phyloP scores from a whole-genome alignment of 2,113 vertebrate species.

The Arvicanthis niloticus region DNA sequence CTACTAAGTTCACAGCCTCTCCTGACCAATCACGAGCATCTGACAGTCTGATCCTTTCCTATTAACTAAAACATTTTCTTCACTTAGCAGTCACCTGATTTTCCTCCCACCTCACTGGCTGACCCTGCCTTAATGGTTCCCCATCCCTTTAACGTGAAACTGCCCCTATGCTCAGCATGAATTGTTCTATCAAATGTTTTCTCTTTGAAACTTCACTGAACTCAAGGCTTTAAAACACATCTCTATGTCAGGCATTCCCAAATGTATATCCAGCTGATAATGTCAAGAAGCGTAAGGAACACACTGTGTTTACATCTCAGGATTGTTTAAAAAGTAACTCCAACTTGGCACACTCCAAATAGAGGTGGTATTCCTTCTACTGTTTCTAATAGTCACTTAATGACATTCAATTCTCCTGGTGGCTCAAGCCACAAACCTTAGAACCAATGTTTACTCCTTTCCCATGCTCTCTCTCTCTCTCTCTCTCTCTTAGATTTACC shows the following conservation, averaged over 20 bases:
- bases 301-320: not conserved
- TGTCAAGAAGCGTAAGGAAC: not conserved
- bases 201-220: not conserved
- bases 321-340: not conserved
- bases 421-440: not conserved
- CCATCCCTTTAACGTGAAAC: not conserved
- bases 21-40: not conserved
- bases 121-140: not conserved
- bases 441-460: not conserved
- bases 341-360: not conserved
- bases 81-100: not conserved
- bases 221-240: not conserved
- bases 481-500: not conserved
- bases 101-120: not conserved
- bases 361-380: not conserved
- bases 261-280: not conserved
- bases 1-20: not conserved
- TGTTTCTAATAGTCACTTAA: not conserved
- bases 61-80: constrained; percentile 5
- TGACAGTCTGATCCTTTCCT: not conserved
- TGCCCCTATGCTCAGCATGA: not conserved
- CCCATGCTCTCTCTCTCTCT: too few relatives aligned
- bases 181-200: not conserved
- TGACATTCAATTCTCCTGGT: not conserved
- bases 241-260: not conserved